phyloP scores from a whole-genome alignment of 2,113 vertebrate species.

The Indicator maculatus region DNA sequence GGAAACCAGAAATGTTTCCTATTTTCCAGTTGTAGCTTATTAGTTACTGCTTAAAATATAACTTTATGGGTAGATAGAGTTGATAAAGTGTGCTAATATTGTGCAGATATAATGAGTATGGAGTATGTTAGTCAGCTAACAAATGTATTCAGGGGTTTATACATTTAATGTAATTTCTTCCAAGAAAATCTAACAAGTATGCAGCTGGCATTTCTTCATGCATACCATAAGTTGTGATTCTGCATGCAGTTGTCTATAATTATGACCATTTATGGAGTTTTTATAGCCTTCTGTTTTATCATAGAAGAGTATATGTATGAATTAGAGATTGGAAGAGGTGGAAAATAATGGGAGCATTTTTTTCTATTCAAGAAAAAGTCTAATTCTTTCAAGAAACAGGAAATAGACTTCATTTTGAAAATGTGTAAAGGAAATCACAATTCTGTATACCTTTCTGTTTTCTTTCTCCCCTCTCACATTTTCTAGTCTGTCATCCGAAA shows the following conservation, averaged over 20 bases:
- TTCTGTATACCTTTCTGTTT: fast-evolving
- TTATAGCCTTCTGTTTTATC: neutral
- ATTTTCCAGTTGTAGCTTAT: neutral
- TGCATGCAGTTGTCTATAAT: fast-evolving
- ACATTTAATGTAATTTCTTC: neutral
- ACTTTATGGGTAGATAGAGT: fast-evolving
- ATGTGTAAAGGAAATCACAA: neutral
- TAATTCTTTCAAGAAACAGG: neutral
- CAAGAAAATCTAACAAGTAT: neutral
- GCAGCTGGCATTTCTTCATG: neutral
- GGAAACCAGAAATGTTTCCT: neutral
- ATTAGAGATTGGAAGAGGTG: neutral
- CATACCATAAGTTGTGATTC: neutral
- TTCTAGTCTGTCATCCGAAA: neutral
- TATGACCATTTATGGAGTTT: neutral
- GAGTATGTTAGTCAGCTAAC: neutral
- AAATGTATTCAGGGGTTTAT: neutral
- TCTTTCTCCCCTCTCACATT: neutral
- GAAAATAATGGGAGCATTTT: neutral
- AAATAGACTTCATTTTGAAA: neutral
- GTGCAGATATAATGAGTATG: neutral
- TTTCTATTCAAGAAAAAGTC: neutral
- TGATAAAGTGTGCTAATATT: neutral
- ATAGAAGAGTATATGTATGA: neutral
- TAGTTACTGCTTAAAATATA: neutral